Conservation (phyloP, 1,140 invertebrate genomes). For the Halyomorpha halys region DNA sequence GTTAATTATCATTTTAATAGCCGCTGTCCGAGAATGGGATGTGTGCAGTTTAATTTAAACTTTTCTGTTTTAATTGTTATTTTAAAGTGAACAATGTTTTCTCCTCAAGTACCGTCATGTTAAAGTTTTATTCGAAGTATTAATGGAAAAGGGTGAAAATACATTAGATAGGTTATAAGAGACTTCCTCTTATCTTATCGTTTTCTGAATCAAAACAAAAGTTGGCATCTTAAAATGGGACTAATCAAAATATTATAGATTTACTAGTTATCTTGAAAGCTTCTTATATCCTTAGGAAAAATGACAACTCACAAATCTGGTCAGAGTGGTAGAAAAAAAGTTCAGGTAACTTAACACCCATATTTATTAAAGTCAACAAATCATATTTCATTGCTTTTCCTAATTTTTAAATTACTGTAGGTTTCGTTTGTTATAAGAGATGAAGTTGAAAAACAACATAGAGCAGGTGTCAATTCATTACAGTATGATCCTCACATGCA, state of each 20-base stretch:
- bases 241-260: constrained; percentile 11
- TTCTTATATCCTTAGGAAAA: neutral
- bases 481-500: constrained; percentile 82
- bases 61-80: neutral
- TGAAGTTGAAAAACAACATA: constrained; percentile 84
- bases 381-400: constrained; percentile 1
- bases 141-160: neutral
- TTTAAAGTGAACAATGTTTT: constrained; percentile 1
- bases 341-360: constrained; percentile 28
- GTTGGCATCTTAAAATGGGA: neutral
- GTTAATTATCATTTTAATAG: constrained; percentile 14
- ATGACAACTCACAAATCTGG: constrained; percentile 31
- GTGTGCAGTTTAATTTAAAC: neutral
- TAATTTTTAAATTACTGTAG: constrained; percentile 38
- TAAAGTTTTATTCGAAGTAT: neutral
- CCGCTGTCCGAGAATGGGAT: no score
- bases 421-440: constrained; percentile 97
- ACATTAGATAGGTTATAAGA: neutral
- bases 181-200: constrained; percentile 6
- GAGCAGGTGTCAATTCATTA: constrained; percentile 91
- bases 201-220: neutral
- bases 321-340: constrained; percentile 31
- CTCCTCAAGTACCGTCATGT: neutral
- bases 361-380: neutral
- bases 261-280: neutral